Evolutionary conservation across 2,888 invertebrate genomes (phyloP).

Genomic region (Nymphalis polychloros): DNA sequence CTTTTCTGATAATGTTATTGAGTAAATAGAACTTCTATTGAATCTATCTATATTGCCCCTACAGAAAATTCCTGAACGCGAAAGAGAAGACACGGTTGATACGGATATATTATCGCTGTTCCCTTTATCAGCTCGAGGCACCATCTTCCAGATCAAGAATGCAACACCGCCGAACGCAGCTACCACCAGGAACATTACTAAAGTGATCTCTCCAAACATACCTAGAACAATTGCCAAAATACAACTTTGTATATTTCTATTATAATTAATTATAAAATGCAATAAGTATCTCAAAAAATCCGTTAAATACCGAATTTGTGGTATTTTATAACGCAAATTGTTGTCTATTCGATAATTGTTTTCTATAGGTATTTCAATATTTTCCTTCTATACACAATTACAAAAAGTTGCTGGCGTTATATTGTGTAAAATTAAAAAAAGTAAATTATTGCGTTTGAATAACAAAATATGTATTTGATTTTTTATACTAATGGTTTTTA

Average conservation of each 20-base stretch:
- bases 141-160: conserved; percentile 80
- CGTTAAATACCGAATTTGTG: too few relatives aligned
- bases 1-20: conserved; percentile 75
- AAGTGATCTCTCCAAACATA: conserved; percentile 71
- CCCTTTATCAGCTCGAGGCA: conserved; percentile 69
- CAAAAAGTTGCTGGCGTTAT: too few relatives aligned
- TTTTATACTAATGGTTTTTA: too few relatives aligned
- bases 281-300: too few relatives aligned
- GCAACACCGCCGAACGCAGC: conserved; percentile 81
- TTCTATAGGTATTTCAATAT: too few relatives aligned
- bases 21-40: conserved; percentile 74
- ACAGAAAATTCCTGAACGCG: conserved; percentile 68
- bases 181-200: conserved; percentile 82
- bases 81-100: conserved; percentile 68
- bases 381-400: too few relatives aligned
- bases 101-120: conserved; percentile 74
- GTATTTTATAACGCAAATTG: too few relatives aligned
- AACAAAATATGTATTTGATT: too few relatives aligned
- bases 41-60: conserved; percentile 69
- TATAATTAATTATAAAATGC: background rate
- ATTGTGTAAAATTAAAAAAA: too few relatives aligned
- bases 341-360: too few relatives aligned
- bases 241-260: background rate
- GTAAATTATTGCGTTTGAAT: too few relatives aligned
- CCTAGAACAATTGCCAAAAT: conserved; percentile 55